Base-by-base conservation (phyloP, 30 jellyfish, hydroid and myxozoan genomes). In the Aurelia sp. region DNA sequence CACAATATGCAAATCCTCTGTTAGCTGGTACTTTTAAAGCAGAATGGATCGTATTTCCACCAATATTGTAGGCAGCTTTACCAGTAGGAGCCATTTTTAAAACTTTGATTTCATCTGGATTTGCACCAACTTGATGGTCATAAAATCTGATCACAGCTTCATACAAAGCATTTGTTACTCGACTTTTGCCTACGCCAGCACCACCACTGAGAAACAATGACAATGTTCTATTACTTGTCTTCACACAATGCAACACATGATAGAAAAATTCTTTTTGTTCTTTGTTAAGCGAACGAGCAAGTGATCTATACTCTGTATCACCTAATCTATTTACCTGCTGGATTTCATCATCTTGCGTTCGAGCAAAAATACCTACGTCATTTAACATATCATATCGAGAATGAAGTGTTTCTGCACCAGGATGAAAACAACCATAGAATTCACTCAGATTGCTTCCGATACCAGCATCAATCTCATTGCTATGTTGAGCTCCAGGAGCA, bases 181-280 rank as follows among this genome's bases (percentile, higher is more conserved):
- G 4, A 41, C 88, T 77, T 21, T 77, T 77, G 63, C 77, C 88
- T 8, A 77, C 88, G 1, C 88, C 63, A 16, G 81, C 88, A 22
- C 88, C 88, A 57, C 78, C 88, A 53, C 88, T 77, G 13, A 57
- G 63, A 77, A 77, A 77, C 5, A 77, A 15, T 18, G 18, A 53
- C 10, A 77, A 60, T 22, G 83, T 63, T 31, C 33, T 16, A 35
- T 40, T 77, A 60, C 30, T 60, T 27, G 78, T 15, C 51, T 77
- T 57, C 13, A 77, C 40, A 12, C 21, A 21, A 22, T 72, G 20
- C 17, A 72, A 2, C 18, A 72, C 83, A 72, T 72, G 83, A 38
- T 72, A 72, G 67, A 72, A 72, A 47, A 75, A 72, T 10, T 75
- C 77, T 21, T 19, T 51, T 44, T 75, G 76, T 57, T 75, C 87